Evolutionary conservation across 2,888 invertebrate genomes (phyloP).

Genomic region (Meghimatium bilineatum): DNA sequence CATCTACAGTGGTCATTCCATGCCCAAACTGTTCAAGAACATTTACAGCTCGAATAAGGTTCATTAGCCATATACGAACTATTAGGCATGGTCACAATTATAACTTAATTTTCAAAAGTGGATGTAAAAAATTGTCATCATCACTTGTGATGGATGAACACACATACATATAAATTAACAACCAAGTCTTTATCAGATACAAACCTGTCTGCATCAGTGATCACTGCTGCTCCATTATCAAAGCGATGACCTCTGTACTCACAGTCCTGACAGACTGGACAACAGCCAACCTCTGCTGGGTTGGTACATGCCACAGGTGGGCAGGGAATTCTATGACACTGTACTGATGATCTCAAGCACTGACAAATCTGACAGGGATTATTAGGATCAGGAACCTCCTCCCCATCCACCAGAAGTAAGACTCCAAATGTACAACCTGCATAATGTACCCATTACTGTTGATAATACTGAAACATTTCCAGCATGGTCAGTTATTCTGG

Average conservation of each 20-base stretch:
- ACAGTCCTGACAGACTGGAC: slow-evolving; percentile 63
- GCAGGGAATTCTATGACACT: slow-evolving; percentile 60
- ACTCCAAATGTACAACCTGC: slow-evolving; percentile 66
- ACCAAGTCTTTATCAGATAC: background rate
- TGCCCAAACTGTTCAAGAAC: no score
- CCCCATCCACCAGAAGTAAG: slow-evolving; percentile 57
- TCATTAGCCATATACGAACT: no score
- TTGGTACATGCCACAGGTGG: slow-evolving; percentile 59
- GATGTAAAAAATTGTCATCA: no score
- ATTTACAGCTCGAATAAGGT: no score
- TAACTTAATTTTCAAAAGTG: no score
- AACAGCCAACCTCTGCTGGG: slow-evolving; percentile 60
- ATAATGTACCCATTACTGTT: background rate
- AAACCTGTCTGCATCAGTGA: slow-evolving; percentile 40
- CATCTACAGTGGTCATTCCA: no score
- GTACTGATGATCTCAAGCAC: slow-evolving; percentile 63
- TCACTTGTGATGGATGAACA: no score
- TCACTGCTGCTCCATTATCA: slow-evolving; percentile 55
- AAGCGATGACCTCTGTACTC: slow-evolving; percentile 58
- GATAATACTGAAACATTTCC: no score
- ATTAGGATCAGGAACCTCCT: slow-evolving; percentile 61
- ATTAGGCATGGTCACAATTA: no score
- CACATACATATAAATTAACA: no score
- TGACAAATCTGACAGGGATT: slow-evolving; percentile 61
- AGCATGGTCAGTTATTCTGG: no score